Evolutionary conservation across 2,888 invertebrate species (phyloP), one percentile per base, ranked within the genome.

Genomic region (Sarcophaga rosellei): DNA sequence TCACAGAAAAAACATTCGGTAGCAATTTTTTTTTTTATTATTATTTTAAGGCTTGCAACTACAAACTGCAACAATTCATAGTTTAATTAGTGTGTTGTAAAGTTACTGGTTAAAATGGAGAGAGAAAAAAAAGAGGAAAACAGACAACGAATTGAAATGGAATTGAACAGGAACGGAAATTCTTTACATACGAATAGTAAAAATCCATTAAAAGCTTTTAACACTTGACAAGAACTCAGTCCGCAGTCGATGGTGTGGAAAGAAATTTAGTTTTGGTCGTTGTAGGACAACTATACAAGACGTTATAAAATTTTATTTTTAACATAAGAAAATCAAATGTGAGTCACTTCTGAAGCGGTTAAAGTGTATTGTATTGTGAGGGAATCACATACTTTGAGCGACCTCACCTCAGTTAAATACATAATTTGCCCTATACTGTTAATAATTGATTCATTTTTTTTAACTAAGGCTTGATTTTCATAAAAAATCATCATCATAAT

Each of bases 121-220:
- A 69, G 61, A 63, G 15, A 47, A 69, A 75, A 66, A 53, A 20
- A 35, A 1, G n/a, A n/a, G n/a, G n/a, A n/a, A n/a, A n/a, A n/a
- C n/a, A n/a, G 3, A 59, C 45, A 35, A 59, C n/a, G 4, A 66
- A n/a, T 21, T 23, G 62, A 53, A 75, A 35, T 53, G 17, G 72
- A 73, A 21, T 44, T 53, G 53, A 63, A 68, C 45, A 74, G 74
- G 63, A 72, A 76, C 47, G 75, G 72, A 84, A 86, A 86, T 86
- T 84, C 84, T 76, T 77, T 47, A 81, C 86, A 80, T 65, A 81
- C 73, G 76, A 84, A 78, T 84, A 86, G 86, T 72, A 78, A 83
- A 86, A 86, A 86, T 84, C 86, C 84, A 86, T 84, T 86, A 86
- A 86, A 77, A 84, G 86, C 86, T 86, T 81, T 86, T 86, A 86